Evolutionary conservation across 2,888 invertebrate genomes (phyloP), one percentile per base, ranked within the genome.

Genomic region (Oscheius sp.): DNA sequence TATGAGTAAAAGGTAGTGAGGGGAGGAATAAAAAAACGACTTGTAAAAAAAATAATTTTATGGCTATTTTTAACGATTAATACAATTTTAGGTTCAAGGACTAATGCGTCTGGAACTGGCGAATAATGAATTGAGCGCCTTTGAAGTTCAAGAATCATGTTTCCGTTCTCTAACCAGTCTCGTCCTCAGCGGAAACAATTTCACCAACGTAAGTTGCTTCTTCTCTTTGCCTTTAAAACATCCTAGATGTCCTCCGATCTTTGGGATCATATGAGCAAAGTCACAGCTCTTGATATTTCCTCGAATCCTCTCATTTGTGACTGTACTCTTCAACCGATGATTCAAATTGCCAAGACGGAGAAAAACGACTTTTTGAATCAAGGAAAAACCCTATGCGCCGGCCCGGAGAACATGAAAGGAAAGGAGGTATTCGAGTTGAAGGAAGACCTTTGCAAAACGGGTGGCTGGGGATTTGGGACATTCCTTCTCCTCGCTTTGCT

Each of bases 351-450:
- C 12, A 9, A 28, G 14, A 24, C 14, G 6, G 65, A 65, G 4
- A 38, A 26, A 4, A 28, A 51, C 44, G 65, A 65, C 22, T 65
- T 65, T 14, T 20, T 65, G 17, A 65, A 65, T 24, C 65, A 65
- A 17, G 65, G 56, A n/a, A 41, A 44, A 28, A 65, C 65, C 3
- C 24, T 8, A 8, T 65, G 65, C 20, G 65, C 65, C 38, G 41
- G 20, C 8, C 65, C 65, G 14, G 44, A 20, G n/a, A 5, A 14
- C 9, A 22, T 65, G 17, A 41, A 54, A 33, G 65, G 56, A 12
- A 51, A 65, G 45, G 56, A 54, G 8, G 3, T 65, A 8, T 65
- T 65, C 56, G 65, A 65, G 0, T n/a, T 54, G 8, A 51, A 44
- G 32, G 41, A 17, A n/a, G 49, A 65, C 20, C 44, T 65, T 22